Base-by-base conservation (phyloP, 2,113 vertebrate genomes). In the Coturnix japonica region DNA sequence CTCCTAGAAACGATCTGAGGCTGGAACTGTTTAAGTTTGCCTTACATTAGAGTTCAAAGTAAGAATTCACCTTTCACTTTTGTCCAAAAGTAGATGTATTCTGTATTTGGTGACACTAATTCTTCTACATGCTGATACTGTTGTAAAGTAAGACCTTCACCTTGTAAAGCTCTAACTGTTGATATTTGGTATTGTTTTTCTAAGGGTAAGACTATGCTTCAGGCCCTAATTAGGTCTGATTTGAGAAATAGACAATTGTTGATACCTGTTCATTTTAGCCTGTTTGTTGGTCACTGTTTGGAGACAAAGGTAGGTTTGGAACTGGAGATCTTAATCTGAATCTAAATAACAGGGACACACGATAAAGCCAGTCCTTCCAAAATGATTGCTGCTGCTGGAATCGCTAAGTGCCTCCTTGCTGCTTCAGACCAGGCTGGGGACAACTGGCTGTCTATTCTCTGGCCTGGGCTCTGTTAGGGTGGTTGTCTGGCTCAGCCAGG, bases 391-490 rank as follows among this genome's bases (percentile, higher is more conserved):
- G 28, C 20, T n/a, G 72, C 5, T 63, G 37, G 37, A 71, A 49
- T 22, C 1, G 5, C 23, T 79, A 35, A 72, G 7, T 30, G 21
- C 59, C 5, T 5, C 53, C 15, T 88, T 44, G 31, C 30, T 28
- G 26, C 66, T 66, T n/a, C 3, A 63, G 44, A 54, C 43, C 75
- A 71, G 18, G 8, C 54, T 26, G 6, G 2, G 15, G 80, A 23
- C n/a, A 35, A 8, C 1, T 28, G 30, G 15, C 11, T 33, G 0
- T 30, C 28, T 74, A 0, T 9, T 59, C 3, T 23, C 30, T 44
- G 33, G 26, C 3, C 9, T 43, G 61, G 39, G 57, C 15, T 17
- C 47, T 23, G 3, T n/a, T 13, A n/a, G 15, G 54, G 44, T 75
- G 46, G 16, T 72, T 11, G 47, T 49, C 47, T 47, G 47, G 47